phyloP scores from a whole-genome alignment of 2,113 vertebrate genomes.

The Dromaius novaehollandiae region DNA sequence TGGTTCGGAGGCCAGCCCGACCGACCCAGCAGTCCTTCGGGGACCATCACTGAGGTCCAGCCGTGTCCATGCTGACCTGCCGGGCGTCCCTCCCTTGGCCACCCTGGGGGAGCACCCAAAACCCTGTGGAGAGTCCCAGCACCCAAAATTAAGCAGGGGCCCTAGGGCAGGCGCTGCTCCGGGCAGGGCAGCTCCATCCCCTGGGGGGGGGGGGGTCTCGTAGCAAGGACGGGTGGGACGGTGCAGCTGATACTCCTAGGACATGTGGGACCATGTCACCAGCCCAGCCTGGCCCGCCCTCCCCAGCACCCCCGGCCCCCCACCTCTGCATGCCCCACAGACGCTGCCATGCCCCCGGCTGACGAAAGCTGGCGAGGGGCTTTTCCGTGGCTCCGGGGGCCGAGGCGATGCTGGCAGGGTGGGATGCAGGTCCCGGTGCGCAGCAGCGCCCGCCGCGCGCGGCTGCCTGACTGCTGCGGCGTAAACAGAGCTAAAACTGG shows the following conservation, averaged over 20 bases:
- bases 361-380: background rate
- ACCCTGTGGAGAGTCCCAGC: background rate
- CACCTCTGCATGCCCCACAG: too few relatives aligned
- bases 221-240: background rate
- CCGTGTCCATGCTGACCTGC: background rate
- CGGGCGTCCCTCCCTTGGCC: background rate
- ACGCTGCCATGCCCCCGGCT: too few relatives aligned
- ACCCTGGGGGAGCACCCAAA: background rate
- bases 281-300: too few relatives aligned
- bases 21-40: too few relatives aligned
- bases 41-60: background rate
- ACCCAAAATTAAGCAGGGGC: background rate
- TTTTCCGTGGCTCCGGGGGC: background rate
- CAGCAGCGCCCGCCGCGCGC: background rate
- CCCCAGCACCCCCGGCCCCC: too few relatives aligned
- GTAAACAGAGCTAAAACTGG: conserved; percentile 31
- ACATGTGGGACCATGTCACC: too few relatives aligned
- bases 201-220: background rate
- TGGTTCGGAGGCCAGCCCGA: background rate
- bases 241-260: too few relatives aligned
- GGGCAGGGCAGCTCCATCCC: background rate
- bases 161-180: background rate
- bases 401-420: background rate
- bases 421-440: background rate
- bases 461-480: background rate